phyloP scores from a whole-genome alignment of 2,113 vertebrate species.

The Cynoglossus semilaevis region DNA sequence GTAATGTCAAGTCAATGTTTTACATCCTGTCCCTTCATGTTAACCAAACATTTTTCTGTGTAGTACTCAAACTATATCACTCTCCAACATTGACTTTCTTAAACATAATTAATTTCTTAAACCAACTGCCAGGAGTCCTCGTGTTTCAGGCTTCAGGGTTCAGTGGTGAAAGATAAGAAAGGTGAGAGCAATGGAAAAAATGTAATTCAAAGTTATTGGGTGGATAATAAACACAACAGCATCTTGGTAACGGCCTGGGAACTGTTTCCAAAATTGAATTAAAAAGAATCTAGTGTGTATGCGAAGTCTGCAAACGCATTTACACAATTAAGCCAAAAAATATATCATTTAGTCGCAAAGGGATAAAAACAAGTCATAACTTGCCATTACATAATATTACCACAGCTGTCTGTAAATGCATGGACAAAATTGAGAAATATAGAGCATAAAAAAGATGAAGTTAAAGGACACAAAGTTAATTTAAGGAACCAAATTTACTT shows the following conservation, averaged over 20 bases:
- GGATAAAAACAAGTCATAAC: background rate
- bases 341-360: no score
- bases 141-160: slow-evolving; percentile 41
- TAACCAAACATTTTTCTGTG: slow-evolving; percentile 37
- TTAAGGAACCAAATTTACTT: slow-evolving; percentile 8
- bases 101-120: no score
- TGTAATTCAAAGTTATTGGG: slow-evolving; percentile 2
- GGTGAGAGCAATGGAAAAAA: slow-evolving; percentile 33
- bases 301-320: background rate
- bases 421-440: no score
- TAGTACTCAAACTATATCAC: no score
- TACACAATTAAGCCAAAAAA: slow-evolving; percentile 3
- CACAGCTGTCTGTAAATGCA: no score
- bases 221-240: slow-evolving; percentile 4
- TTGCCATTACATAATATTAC: no score
- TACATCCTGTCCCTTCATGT: slow-evolving; percentile 4
- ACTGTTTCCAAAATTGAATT: background rate
- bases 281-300: background rate
- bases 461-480: background rate
- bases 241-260: slow-evolving; percentile 4
- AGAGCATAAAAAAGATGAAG: no score
- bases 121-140: slow-evolving; percentile 16
- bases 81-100: no score
- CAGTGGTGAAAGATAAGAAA: slow-evolving; percentile 31
- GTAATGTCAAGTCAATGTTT: background rate